Evolutionary conservation across 2,113 vertebrate genomes (phyloP), one percentile per base, ranked within the genome.

Genomic region (Scolopax mira): DNA sequence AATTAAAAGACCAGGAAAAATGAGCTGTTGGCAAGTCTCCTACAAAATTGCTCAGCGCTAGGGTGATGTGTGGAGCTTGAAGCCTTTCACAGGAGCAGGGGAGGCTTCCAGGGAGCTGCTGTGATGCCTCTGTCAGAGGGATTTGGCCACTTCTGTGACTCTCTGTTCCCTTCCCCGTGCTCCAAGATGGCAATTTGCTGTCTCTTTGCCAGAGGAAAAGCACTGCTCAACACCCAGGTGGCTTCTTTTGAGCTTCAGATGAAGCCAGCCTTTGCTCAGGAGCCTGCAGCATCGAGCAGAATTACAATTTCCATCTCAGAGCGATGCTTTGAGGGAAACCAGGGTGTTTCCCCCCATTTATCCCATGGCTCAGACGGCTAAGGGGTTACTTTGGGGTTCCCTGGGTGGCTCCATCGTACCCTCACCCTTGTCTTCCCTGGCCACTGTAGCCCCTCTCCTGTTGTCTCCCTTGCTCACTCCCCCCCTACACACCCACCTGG

Each of bases 1-100:
- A 23, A 91, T 93, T 75, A 89, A 88, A 82, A 48, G 90, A 67
- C 7, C 60, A 49, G 78, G 75, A 46, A 94, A 94, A 88, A 84
- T 7, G 71, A 55, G 79, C 42, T 17, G 18, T 23, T 80, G 79
- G 92, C 93, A 83, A 3, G 39, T 51, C 69, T 62, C 64, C 58
- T 27, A 2, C 31, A 8, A 3, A 18, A 15, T 3, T 18, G 7
- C 60, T 74, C 51, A 0, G 51, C 5, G 0, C 15, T 18, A 4
- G 9, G 21, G 28, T 66, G 42, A 58, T 33, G 54, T 5, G 33
- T 39, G 13, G 60, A 10, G 25, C 18, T 31, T 5, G 18, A 37
- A 79, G 35, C 9, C 28, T 11, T 57, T 46, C 0, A 0, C 8
- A 6, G 71, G 58, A 31, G 31, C 62, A 18, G 41, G 27, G 28